Evolutionary conservation across 2,113 vertebrate genomes (phyloP).

Genomic region (Corythaeola cristata): DNA sequence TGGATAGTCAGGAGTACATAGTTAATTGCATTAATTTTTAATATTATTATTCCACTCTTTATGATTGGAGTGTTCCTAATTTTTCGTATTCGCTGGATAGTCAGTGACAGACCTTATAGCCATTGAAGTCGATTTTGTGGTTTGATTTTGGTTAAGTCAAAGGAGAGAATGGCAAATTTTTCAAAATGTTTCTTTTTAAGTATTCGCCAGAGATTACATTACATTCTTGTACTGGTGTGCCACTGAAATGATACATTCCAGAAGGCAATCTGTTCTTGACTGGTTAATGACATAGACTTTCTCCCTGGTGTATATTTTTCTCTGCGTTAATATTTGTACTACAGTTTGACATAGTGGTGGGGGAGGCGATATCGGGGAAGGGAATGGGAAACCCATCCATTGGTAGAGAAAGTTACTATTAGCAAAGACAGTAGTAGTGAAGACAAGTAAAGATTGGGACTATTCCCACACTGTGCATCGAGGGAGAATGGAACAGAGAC

Average conservation of each 20-base stretch:
- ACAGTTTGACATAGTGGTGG: fast-evolving
- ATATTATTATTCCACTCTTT: slow-evolving; percentile 23
- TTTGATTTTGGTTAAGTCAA: not conserved
- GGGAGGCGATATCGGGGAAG: not conserved
- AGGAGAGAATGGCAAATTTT: not conserved
- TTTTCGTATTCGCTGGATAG: not conserved
- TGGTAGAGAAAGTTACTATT: not conserved
- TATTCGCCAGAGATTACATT: not conserved
- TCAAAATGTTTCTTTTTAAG: not conserved
- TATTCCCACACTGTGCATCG: fast-evolving
- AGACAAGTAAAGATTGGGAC: not conserved
- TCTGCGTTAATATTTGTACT: not conserved
- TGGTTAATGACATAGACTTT: not conserved
- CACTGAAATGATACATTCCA: not conserved
- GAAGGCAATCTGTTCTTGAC: not conserved
- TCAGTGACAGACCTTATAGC: not conserved
- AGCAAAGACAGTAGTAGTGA: not conserved
- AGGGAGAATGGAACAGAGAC: not conserved
- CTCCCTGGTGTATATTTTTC: not conserved
- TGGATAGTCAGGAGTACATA: slow-evolving; percentile 24
- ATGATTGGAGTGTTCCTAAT: not conserved
- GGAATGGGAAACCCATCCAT: no score
- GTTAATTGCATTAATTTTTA: slow-evolving; percentile 58
- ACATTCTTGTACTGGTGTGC: not conserved
- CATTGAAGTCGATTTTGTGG: not conserved